phyloP scores from a whole-genome alignment of 2,797 vertebrate species.

The Sebastes diaconus region DNA sequence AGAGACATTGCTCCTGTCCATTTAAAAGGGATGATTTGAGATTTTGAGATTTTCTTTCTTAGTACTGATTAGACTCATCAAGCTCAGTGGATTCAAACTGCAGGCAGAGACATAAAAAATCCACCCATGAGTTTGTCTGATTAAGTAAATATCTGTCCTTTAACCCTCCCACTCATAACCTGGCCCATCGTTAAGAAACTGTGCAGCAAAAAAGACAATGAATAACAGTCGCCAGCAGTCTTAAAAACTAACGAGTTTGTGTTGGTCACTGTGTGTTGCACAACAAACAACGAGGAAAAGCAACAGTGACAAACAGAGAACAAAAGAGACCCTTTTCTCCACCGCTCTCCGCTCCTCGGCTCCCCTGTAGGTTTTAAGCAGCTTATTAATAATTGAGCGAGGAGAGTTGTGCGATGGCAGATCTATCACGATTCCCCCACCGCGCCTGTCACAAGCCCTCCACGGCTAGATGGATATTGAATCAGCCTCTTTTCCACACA shows the following conservation, averaged over 20 bases:
- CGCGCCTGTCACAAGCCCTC: slow-evolving; percentile 28
- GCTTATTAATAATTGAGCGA: slow-evolving; percentile 66
- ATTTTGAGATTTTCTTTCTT: background rate
- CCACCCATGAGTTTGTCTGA: background rate
- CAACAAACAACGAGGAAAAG: background rate
- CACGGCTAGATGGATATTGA: slow-evolving; percentile 26
- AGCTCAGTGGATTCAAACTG: background rate
- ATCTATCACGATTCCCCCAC: slow-evolving; percentile 50
- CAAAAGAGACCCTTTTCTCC: slow-evolving; percentile 18
- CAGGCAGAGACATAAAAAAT: background rate
- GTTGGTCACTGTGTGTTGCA: background rate
- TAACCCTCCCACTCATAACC: background rate
- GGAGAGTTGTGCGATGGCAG: slow-evolving; percentile 35
- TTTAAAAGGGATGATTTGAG: background rate
- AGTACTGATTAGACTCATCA: background rate
- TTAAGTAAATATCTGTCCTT: background rate
- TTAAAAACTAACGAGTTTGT: background rate
- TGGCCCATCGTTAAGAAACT: background rate
- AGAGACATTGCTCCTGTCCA: background rate
- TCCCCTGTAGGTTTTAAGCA: slow-evolving; percentile 49
- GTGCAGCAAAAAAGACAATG: background rate
- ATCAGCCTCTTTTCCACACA: background rate
- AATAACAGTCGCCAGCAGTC: background rate
- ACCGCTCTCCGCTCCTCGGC: slow-evolving; percentile 15
- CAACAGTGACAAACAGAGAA: slow-evolving; percentile 9